phyloP scores from a whole-genome alignment of 2,888 invertebrate genomes.

The Cecidostiba fungosa region DNA sequence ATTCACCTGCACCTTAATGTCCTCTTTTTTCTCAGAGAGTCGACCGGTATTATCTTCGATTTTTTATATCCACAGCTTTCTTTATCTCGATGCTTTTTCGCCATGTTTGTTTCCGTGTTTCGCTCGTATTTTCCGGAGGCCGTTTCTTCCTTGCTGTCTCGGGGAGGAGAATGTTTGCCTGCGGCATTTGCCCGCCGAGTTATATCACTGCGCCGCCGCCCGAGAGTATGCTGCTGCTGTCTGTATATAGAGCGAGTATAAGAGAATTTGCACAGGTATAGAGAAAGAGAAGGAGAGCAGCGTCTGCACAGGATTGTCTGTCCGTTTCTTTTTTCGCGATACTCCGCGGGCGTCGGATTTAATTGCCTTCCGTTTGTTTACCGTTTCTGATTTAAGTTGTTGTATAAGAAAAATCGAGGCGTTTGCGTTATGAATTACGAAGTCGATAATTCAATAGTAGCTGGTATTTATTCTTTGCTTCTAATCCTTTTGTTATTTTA shows the following conservation, averaged over 20 bases:
- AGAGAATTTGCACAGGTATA: conserved; percentile 4
- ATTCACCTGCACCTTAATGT: conserved; percentile 26
- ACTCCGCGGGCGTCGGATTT: background rate
- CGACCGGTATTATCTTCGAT: background rate
- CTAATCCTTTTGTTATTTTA: too few species aligned
- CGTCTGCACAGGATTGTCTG: background rate
- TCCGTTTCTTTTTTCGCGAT: background rate
- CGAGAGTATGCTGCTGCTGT: too few species aligned
- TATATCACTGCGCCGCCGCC: conserved; percentile 32
- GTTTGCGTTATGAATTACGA: too few species aligned
- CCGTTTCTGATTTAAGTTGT: background rate
- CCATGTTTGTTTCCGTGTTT: conserved; percentile 42
- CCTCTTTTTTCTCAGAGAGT: background rate
- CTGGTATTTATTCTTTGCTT: too few species aligned
- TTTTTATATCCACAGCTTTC: background rate
- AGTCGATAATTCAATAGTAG: too few species aligned
- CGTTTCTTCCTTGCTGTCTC: conserved; percentile 41
- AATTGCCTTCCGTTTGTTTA: conserved; percentile 26
- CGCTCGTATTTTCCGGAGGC: conserved; percentile 55
- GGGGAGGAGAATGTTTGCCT: conserved; percentile 37
- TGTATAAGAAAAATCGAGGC: background rate
- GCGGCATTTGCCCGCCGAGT: conserved; percentile 54
- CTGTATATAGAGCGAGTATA: background rate
- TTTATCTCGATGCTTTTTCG: background rate
- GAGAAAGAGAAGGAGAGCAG: too few species aligned